phyloP scores from a whole-genome alignment of 2,888 invertebrate genomes.

The Dynastes hyllus region DNA sequence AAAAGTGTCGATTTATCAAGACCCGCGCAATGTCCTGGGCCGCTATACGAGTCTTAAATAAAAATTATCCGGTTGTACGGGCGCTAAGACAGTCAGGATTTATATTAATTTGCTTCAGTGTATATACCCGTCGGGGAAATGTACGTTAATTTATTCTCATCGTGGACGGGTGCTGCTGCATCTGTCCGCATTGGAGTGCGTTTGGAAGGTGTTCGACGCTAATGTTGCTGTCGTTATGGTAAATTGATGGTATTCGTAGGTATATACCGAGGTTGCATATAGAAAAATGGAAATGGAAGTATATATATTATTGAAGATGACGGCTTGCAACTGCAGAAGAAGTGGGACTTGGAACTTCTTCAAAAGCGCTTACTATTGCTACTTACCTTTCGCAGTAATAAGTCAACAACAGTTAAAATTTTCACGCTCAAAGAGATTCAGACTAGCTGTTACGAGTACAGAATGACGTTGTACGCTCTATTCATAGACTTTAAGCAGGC shows the following conservation, averaged over 20 bases:
- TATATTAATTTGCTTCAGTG: slow-evolving; percentile 33
- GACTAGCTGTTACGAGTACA: too few species aligned
- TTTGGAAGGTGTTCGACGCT: background rate
- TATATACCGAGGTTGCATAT: background rate
- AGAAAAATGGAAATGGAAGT: too few species aligned
- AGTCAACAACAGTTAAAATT: too few species aligned
- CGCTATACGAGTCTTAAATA: slow-evolving; percentile 23
- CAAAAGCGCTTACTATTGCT: too few species aligned
- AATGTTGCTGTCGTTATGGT: slow-evolving; percentile 16
- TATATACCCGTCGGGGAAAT: slow-evolving; percentile 27
- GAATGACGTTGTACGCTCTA: too few species aligned
- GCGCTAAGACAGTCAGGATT: slow-evolving; percentile 26
- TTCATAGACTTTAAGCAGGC: too few species aligned
- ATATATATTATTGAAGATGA: background rate
- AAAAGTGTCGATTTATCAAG: slow-evolving; percentile 48
- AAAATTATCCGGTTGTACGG: slow-evolving; percentile 39
- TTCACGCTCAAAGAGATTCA: too few species aligned
- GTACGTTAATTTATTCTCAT: slow-evolving; percentile 30
- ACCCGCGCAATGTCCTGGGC: slow-evolving; percentile 18
- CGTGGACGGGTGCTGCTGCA: slow-evolving; percentile 14
- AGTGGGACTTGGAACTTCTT: too few species aligned
- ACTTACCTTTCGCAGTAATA: too few species aligned
- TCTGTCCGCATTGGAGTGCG: background rate
- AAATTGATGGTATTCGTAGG: slow-evolving; percentile 14
- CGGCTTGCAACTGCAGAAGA: too few species aligned